Base-by-base conservation (phyloP, 2,797 vertebrate genomes). In the Ctenochaetus hawaiiensis region DNA sequence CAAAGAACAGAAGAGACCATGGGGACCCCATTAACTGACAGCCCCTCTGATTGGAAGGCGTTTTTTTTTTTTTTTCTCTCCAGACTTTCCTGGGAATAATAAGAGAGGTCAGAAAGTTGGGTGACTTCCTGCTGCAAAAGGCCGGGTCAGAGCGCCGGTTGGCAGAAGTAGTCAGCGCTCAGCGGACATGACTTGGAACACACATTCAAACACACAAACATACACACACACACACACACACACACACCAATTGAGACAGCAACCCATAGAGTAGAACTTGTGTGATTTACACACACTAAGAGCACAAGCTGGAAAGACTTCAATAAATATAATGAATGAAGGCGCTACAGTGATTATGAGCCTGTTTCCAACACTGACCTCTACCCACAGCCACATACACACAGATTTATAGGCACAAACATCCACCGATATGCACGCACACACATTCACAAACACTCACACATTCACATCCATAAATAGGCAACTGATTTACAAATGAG, bases 401-500 rank as follows among this genome's bases (percentile, higher is more conserved):
- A 23, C 66, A 71, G 82, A 89, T 91, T 89, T 87, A 85, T 75
- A 65, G 80, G 30, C 80, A 47, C 77, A 83, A 86, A 88, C 84
- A 84, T 78, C 75, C 80, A 66, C 67, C 70, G 57, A 83, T 16
- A 67, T 72, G 79, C 49, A 51, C 64, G 12, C 10, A 71, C 67
- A 80, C 75, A 77, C 26, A 30, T 30, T 30, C 73, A 70, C 80
- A 75, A 59, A 80, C 78, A 86, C 80, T 76, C 74, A 84, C 84
- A 88, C 62, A 59, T 78, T 82, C 84, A 82, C 88, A 83, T 84
- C 86, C 87, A 92, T 89, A 92, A 90, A 91, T 90, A 90, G 92
- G 82, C 86, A 87, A 91, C 92, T 92, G 93, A 92, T 95, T 95
- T 94, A 95, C 93, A 93, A 95, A 95, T 92, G 91, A 93, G 87